Evolutionary conservation across 2,797 vertebrate species (phyloP).

Genomic region (Cossypha heuglini): DNA sequence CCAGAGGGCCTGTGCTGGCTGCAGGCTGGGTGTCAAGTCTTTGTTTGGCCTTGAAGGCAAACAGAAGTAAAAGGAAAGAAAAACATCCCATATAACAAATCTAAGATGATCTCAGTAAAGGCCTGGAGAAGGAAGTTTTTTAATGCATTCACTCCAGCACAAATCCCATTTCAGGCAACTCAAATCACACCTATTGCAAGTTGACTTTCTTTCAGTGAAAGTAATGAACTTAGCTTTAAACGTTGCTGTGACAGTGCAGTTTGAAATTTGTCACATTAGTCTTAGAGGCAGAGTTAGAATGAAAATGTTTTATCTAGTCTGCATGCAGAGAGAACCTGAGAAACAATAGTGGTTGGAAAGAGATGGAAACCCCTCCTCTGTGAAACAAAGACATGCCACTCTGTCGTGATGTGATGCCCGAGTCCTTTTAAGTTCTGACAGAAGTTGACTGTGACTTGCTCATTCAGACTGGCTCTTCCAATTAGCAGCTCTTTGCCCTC

Average conservation of each 20-base stretch:
- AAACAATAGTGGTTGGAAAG: not conserved
- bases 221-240: not conserved
- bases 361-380: not conserved
- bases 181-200: not conserved
- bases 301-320: not conserved
- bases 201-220: not conserved
- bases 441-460: slow-evolving; percentile 35
- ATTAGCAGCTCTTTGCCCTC: slow-evolving; percentile 46
- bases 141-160: not conserved
- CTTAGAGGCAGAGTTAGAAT: not conserved
- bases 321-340: not conserved
- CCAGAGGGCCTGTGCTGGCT: not conserved
- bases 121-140: not conserved
- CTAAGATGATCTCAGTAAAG: not conserved
- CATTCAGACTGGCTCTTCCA: slow-evolving; percentile 27
- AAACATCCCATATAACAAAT: not conserved
- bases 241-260: not conserved
- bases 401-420: not conserved
- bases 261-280: not conserved
- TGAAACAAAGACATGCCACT: slow-evolving; percentile 27
- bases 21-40: not conserved
- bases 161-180: not conserved
- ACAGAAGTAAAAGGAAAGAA: not conserved
- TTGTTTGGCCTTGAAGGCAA: slow-evolving; percentile 1
- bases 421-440: slow-evolving; percentile 34